These are phyloP conservation scores for Herpailurus yagouaroundi DNA, from an alignment of 2,113 vertebrate genomes.

Conservation along the genomic window DNA sequence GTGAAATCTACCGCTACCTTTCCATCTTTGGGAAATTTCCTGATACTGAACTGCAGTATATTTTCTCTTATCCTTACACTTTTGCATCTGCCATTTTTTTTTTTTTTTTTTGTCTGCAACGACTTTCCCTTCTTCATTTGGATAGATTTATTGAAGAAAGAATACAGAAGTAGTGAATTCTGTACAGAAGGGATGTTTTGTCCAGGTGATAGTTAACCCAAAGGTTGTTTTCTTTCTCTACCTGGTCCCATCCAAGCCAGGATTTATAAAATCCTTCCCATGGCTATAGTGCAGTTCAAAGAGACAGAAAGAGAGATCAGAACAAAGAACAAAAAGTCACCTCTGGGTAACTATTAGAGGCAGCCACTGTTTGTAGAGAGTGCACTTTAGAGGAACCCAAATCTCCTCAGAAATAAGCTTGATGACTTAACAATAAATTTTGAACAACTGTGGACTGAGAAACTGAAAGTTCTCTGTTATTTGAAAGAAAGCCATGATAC, in stretches of 20 bases:
- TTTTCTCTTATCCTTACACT: neutral
- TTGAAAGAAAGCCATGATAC: slow-evolving; percentile 29
- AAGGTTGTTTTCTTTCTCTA: slow-evolving; percentile 29
- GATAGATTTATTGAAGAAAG: slow-evolving; percentile 56
- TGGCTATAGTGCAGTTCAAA: slow-evolving; percentile 40
- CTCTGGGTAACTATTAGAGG: slow-evolving; percentile 19
- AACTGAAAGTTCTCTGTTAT: slow-evolving; percentile 10
- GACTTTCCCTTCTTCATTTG: slow-evolving; percentile 37
- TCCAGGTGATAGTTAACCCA: slow-evolving; percentile 18
- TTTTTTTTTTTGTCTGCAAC: neutral
- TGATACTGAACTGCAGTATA: neutral
- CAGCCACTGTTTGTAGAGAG: slow-evolving; percentile 7
- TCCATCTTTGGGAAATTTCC: neutral
- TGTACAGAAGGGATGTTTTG: neutral
- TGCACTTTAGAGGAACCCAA: slow-evolving; percentile 39
- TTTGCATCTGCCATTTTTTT: neutral
- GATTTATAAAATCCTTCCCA: slow-evolving; percentile 60
- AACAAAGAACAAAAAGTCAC: slow-evolving; percentile 51
- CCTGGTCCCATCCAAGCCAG: neutral
- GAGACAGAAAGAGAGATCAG: slow-evolving; percentile 47
- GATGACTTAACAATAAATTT: slow-evolving; percentile 65
- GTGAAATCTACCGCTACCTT: neutral
- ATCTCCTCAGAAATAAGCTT: slow-evolving; percentile 59
- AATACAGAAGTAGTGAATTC: neutral
- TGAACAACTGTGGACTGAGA: slow-evolving; percentile 38